These are phyloP conservation scores for Amphipoea lucens DNA, from an alignment of 2,888 invertebrate genomes.

Conservation along the genomic window DNA sequence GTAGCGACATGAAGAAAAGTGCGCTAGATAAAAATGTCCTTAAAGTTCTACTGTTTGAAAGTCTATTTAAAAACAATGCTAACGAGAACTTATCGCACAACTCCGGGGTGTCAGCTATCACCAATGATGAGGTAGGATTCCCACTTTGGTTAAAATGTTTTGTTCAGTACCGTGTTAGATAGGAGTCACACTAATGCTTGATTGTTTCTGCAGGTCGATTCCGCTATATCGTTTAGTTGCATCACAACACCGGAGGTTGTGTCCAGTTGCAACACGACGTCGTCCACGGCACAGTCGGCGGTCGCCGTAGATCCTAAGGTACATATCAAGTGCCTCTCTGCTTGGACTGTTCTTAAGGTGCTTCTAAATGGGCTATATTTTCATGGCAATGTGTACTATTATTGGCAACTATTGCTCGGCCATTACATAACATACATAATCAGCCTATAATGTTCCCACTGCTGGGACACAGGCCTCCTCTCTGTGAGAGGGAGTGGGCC, in stretches of 20 bases:
- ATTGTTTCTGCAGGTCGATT: conserved; percentile 84
- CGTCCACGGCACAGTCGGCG: conserved; percentile 79
- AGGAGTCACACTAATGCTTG: conserved; percentile 55
- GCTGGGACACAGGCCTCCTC: too few relatives aligned
- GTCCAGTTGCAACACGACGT: conserved; percentile 85
- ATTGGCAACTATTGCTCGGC: too few relatives aligned
- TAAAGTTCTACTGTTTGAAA: conserved; percentile 81
- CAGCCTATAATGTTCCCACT: too few relatives aligned
- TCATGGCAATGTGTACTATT: too few relatives aligned
- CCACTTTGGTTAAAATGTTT: conserved; percentile 55
- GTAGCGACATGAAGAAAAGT: conserved; percentile 71
- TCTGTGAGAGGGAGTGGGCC: too few relatives aligned
- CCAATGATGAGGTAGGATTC: conserved; percentile 81
- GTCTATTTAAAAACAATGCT: conserved; percentile 76
- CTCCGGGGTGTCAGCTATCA: conserved; percentile 68
- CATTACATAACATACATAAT: too few relatives aligned
- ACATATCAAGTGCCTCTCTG: conserved; percentile 51
- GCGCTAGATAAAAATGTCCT: conserved; percentile 77
- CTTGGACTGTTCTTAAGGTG: not conserved
- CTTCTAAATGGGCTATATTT: too few relatives aligned
- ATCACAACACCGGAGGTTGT: conserved; percentile 89
- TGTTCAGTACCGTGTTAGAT: conserved; percentile 36
- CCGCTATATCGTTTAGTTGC: conserved; percentile 89
- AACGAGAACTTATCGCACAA: conserved; percentile 69
- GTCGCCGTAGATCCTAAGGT: conserved; percentile 86